Percentiles rank a stretch among this genome's conserved stretches.
Evolutionary conservation across 2,888 invertebrate genomes (phyloP).

Genomic region (Ormyrus rosae): DNA sequence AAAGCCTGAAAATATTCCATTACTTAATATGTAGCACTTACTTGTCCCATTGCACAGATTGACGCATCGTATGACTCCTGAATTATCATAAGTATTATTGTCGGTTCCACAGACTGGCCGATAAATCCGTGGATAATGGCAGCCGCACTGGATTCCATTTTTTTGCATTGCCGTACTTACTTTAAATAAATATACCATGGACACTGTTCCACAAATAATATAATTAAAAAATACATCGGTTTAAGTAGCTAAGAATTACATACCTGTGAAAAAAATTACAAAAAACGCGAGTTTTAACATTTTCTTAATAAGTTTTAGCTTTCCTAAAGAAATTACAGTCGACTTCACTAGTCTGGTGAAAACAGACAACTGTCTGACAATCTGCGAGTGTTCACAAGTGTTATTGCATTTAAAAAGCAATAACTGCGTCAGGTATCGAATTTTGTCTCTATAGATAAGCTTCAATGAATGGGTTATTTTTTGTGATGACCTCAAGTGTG

Average conservation of each 20-base stretch:
- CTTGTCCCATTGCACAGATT: conserved; percentile 37
- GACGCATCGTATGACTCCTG: conserved; percentile 30
- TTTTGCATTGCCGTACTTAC: neutral
- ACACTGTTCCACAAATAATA: neutral
- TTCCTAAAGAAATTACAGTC: too few species aligned
- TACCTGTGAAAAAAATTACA: too few species aligned
- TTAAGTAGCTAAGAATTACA: neutral
- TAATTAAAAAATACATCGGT: neutral
- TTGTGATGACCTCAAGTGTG: too few species aligned
- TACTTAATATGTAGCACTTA: neutral
- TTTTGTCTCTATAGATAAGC: too few species aligned
- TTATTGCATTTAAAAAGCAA: too few species aligned
- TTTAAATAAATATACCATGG: neutral
- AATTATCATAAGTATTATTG: conserved; percentile 36
- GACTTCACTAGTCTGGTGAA: too few species aligned
- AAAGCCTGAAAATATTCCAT: neutral
- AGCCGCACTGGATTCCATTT: neutral
- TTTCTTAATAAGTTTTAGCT: too few species aligned
- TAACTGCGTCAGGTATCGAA: too few species aligned
- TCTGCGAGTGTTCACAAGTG: too few species aligned
- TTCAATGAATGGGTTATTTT: too few species aligned
- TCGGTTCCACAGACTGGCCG: conserved; percentile 44
- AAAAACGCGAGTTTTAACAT: too few species aligned
- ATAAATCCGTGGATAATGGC: conserved; percentile 16
- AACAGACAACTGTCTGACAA: too few species aligned